Evolutionary conservation across 2,113 vertebrate species (phyloP), one percentile per base, ranked within the genome.

Genomic region (Etia nguti): DNA sequence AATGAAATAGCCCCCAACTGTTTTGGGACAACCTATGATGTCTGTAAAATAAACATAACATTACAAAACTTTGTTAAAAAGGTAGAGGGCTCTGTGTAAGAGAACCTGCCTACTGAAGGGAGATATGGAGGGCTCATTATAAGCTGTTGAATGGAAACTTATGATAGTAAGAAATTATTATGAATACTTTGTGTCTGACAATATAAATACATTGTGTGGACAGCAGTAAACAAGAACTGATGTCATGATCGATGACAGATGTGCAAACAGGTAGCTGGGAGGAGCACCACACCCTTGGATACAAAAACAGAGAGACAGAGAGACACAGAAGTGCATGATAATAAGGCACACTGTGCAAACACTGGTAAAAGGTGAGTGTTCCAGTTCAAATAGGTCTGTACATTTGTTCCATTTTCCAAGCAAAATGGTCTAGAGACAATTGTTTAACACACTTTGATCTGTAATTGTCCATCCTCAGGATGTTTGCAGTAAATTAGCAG

Each of bases 171-270:
- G 9, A 54, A n/a, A 54, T 22, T 2, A 24, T 55, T 55, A 1
- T 55, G 54, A 55, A 24, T 55, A 55, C 0, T 12, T 1, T 2
- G 4, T 54, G 2, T 52, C 1, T 55, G 52, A 22, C 0, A 24
- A 6, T 22, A 3, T 6, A 10, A 56, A 24, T 55, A 24, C 2
- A 24, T 55, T 24, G n/a, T 55, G 0, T 24, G 0, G 54, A 54
- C 52, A 54, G 20, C 1, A 54, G 54, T 12, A 55, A 55, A 22
- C n/a, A 24, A 24, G 54, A n/a, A 24, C 1, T 6, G 1, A 55
- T 55, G 1, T 55, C 0, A 55, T 2, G 10, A 55, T 24, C 2
- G 0, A 12, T 22, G 54, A 11, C 2, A 56, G 54, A 1, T 55
- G 54, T 56, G 54, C n/a, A 12, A 55, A 24, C 54, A 24, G 54